Base-by-base conservation (phyloP, 2,797 vertebrate genomes). In the Ispidina lecontei region DNA sequence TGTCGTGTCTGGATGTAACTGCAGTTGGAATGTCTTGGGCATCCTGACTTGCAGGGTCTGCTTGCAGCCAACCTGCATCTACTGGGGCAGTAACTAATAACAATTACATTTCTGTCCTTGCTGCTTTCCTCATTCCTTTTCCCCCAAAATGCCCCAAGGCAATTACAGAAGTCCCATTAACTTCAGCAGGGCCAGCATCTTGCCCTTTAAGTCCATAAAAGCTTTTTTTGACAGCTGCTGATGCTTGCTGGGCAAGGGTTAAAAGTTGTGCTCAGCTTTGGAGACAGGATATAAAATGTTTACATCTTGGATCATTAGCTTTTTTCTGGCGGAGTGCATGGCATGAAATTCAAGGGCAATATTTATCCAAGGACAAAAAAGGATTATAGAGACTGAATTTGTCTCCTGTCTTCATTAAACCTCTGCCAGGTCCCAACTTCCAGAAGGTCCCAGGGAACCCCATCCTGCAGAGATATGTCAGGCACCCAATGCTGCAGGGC, bases 191-290 rank as follows among this genome's bases (percentile, higher is more conserved):
- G 39, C 16, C 65, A 54, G 56, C 63, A 88, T 91, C 70, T 87
- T 59, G 47, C 56, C 71, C 92, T 92, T 43, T 26, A 54, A 67
- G 82, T 71, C 94, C 75, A 43, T 93, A 75, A 96, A 96, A 94
- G 95, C 94, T 93, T 96, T 96, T 96, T 62, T 88, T 96, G 97
- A 94, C 95, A 92, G 97, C 89, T 90, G 96, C 95, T 91, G 95
- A 78, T 74, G 55, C 82, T 95, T 90, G 93, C 95, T 93, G 96
- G 94, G 96, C 89, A 91, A 86, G 93, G 87, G 96, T 97, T 97
- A 96, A 97, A 97, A 96, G 95, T 84, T 74, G 82, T 77, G 79
- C 58, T 68, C 56, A 16, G 91, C 90, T 82, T 29, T 43, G 74
- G 94, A 94, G 91, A 86, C 79, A 51, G 95, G 82, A 89, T 95